Base-by-base conservation (phyloP, 2,888 invertebrate genomes). In the Buathra laborator region DNA sequence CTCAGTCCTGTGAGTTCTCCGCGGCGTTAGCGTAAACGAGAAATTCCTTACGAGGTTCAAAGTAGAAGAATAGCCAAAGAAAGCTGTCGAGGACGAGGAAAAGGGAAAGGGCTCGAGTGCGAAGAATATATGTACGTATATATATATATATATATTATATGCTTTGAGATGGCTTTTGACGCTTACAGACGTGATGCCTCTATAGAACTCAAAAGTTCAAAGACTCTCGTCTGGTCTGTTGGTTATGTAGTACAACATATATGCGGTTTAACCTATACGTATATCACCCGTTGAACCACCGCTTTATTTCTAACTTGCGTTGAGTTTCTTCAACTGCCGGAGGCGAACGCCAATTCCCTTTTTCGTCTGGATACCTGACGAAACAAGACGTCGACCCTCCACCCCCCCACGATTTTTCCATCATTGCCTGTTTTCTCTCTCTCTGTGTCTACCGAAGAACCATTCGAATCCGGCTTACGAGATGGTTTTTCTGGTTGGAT, bases 141-240 rank as follows among this genome's bases (percentile, higher is more conserved):
- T 24, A 24, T 24, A 2, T 24, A 24, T 24, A 24, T 24, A 24
- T 24, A 24, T 24, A 24, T 24, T 24, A 24, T 24, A 24, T 37
- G 37, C 37, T 24, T 48, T 51, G 62, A 53, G 64, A 53, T 75
- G 43, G 74, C 72, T 79, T 74, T 75, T 24, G 74, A 70, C 16
- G 29, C 74, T 74, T 62, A 4, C 72, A 72, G 77, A 74, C 62
- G 59, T 16, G 46, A 51, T 48, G 66, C 74, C 74, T 62, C 44
- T 53, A 59, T 10, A 46, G 46, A 84, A 51, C 62, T 76, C 62
- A 51, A 84, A 81, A 80, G 76, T 81, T 84, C 84, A 71, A 76
- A 80, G 84, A 44, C 48, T 43, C 37, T 72, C 81, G 19, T 64
- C 53, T 62, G 12, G 44, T 56, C n/a, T 67, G 19, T 16, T n/a